Percentiles rank a stretch among this genome's conserved stretches.
These are phyloP conservation scores for Aviceda subcristata DNA, from an alignment of 2,113 vertebrate genomes.

Conservation along the genomic window DNA sequence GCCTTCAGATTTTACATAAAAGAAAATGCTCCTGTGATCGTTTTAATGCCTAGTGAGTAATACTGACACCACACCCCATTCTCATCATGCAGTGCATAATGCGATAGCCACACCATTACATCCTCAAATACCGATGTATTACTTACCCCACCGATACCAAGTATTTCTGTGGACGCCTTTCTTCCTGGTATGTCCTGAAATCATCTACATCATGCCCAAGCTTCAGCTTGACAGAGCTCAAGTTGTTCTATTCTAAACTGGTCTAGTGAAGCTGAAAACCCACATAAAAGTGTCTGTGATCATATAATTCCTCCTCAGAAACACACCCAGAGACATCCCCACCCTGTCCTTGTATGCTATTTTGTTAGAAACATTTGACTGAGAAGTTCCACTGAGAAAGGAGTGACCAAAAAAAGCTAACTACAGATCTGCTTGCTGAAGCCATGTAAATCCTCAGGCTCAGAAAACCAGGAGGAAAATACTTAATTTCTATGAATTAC, in stretches of 20 bases:
- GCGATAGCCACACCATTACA: background rate
- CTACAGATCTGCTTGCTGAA: background rate
- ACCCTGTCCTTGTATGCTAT: background rate
- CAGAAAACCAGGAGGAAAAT: background rate
- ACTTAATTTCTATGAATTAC: background rate
- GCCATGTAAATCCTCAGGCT: background rate
- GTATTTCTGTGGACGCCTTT: background rate
- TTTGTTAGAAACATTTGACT: background rate
- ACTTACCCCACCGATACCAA: background rate
- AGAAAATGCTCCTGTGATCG: background rate
- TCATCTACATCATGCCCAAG: background rate
- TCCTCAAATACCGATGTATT: background rate
- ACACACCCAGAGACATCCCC: background rate
- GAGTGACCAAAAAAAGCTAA: background rate
- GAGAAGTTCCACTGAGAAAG: background rate
- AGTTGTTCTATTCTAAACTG: background rate
- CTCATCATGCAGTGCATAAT: background rate
- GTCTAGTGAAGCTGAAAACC: background rate
- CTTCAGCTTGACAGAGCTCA: background rate
- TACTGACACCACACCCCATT: background rate
- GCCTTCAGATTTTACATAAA: background rate
- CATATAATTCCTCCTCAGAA: background rate
- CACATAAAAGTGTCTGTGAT: background rate
- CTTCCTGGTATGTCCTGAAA: background rate
- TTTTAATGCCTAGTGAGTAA: background rate